Base-by-base conservation (phyloP, 2,888 invertebrate species). In the Trypoxylon attenuatum region DNA sequence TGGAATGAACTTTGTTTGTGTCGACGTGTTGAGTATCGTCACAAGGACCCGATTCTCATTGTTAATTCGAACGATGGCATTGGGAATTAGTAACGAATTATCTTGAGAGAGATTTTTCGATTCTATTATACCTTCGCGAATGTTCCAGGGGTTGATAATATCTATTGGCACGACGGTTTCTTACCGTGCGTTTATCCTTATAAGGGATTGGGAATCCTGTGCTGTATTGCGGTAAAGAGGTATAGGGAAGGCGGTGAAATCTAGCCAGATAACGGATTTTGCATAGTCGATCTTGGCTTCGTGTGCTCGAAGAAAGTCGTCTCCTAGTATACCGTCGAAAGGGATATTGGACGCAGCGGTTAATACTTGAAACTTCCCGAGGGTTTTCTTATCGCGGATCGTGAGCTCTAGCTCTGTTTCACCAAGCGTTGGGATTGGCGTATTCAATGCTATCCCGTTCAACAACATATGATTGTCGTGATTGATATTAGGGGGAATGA, bases 321-420 rank as follows among this genome's bases (percentile, higher is more conserved):
- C 16, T 6, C 41, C 51, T 39, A 51, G 19, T 5, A 51, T 16
- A 39, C 51, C 39, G 27, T 51, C 52, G 4, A 52, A 42, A n/a
- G 51, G 51, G 8, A 52, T 42, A 25, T 23, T 16, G 1, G 50
- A 39, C 4, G 25, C 27, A 1, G 52, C 25, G 15, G 25, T 15
- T n/a, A 52, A 15, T 3, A 52, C 8, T 52, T 51, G 51, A 3
- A 52, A 52, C 22, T 27, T 52, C 8, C n/a, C 5, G 8, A 16
- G 23, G 25, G 41, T 25, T 2, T 10, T 16, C 2, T 39, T 2
- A 8, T 41, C 25, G 18, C 39, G 51, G 3, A 23, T 13, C n/a
- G n/a, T 8, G 33, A 53, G 33, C 0, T 2, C 21, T 5, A 53
- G 29, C 43, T 53, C 42, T 5, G 42, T 43, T 43, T 53, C 52